Base-by-base conservation (phyloP, 2,797 vertebrate genomes). In the Hippopotamyrus pictus region DNA sequence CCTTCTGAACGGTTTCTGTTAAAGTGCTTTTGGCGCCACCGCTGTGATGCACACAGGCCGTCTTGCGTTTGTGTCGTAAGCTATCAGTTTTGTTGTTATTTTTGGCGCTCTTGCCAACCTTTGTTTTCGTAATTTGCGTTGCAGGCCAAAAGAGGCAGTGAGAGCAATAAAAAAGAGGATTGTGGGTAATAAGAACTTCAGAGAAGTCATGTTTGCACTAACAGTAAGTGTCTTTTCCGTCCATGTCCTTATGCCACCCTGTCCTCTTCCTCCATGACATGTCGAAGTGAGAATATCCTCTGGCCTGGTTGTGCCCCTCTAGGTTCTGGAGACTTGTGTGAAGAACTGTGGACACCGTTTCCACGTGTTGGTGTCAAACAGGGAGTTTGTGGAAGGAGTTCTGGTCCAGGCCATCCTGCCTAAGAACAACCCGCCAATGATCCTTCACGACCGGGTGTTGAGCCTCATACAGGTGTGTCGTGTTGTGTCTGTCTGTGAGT, bases 271-370 rank as follows among this genome's bases (percentile, higher is more conserved):
- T 85, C 83, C 12, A 85, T 50, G 83, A 82, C 76, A 3, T n/a
- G 17, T 41, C 2, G 5, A 41, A 17, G 14, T 19, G 33, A 29
- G 29, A 73, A 37, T 73, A 37, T 73, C 14, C 33, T 82, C 76
- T 82, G 76, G 41, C 37, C 76, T 3, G 76, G 29, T 22, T 82
- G 41, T 82, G 41, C 76, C 76, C 76, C 37, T 46, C 76, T 82
- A 99, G 99, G 97, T 98, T 89, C 96, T 99, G 14, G 99, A 99
- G 93, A 95, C 98, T 0, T 99, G 99, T 0, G 99, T 99, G 90
- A 99, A 99, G 95, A 99, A 99, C 95, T 99, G 99, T 0, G 98
- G 98, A 44, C 97, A 98, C 91, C 97, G 98, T 86, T 98, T 99
- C 93, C 99, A 99, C 0, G 88, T 97, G 73, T 94, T 98, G 54